These are phyloP conservation scores for Enoplosus armatus DNA, from an alignment of 2,797 vertebrate genomes.

Conservation along the genomic window DNA sequence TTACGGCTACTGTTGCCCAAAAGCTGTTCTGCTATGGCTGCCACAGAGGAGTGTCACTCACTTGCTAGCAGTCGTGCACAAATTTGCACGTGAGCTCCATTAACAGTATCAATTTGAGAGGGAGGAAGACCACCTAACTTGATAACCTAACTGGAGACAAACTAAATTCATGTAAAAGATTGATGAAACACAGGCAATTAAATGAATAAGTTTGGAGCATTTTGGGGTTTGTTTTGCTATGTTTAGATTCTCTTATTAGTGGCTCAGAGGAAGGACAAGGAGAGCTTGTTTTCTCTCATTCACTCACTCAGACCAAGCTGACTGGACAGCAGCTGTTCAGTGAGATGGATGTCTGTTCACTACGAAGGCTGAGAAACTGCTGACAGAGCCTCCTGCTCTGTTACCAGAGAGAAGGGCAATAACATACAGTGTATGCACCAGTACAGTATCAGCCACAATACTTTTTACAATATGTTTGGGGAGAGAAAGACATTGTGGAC, in stretches of 20 bases:
- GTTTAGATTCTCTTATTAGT: constrained; percentile 15
- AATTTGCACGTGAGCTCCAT: background rate
- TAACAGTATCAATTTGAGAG: background rate
- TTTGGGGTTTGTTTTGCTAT: background rate
- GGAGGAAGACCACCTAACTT: background rate
- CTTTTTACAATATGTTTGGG: background rate
- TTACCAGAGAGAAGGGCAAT: constrained; percentile 7
- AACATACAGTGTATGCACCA: background rate
- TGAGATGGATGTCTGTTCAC: constrained; percentile 63
- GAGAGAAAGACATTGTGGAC: background rate
- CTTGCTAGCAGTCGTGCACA: background rate
- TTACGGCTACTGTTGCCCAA: background rate
- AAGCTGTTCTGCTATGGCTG: background rate
- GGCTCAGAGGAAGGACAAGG: background rate
- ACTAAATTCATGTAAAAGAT: background rate
- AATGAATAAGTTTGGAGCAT: background rate
- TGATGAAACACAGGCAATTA: background rate
- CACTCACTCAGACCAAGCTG: constrained; percentile 46
- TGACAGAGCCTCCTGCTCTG: constrained; percentile 38
- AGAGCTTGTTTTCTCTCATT: constrained; percentile 36
- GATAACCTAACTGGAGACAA: background rate
- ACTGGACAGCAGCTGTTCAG: constrained; percentile 60
- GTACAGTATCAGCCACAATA: background rate
- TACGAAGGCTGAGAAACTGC: constrained; percentile 53
- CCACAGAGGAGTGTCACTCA: background rate